These are phyloP conservation scores for Cyrtodaria siliqua DNA, from an alignment of 2,888 invertebrate genomes.

Conservation along the genomic window DNA sequence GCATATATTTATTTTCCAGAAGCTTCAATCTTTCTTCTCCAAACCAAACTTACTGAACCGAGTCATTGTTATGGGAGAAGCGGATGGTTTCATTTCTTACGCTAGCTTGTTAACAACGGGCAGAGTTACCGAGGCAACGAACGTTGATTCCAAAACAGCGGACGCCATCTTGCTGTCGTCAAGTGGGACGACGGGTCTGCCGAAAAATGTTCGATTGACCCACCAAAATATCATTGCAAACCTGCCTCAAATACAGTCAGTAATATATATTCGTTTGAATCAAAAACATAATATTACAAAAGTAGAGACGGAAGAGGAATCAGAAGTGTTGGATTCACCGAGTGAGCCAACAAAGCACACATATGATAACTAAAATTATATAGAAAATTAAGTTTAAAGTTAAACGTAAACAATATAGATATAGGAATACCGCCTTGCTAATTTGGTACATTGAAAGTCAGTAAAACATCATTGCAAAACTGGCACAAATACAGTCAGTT, in stretches of 20 bases:
- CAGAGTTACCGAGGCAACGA: slow-evolving; percentile 18
- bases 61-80: not conserved
- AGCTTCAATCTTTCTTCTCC: slow-evolving; percentile 28
- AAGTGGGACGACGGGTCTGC: slow-evolving; percentile 50
- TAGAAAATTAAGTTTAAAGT: too few species aligned
- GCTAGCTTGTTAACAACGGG: slow-evolving; percentile 25
- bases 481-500: too few species aligned
- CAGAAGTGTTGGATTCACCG: too few species aligned
- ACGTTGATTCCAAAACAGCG: slow-evolving; percentile 22
- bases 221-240: slow-evolving; percentile 44
- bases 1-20: slow-evolving; percentile 17
- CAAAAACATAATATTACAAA: too few species aligned
- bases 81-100: slow-evolving; percentile 26
- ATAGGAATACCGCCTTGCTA: too few species aligned
- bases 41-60: slow-evolving; percentile 23
- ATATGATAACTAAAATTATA: too few species aligned
- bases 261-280: too few species aligned
- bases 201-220: slow-evolving; percentile 44
- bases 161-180: slow-evolving; percentile 42
- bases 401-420: too few species aligned
- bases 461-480: too few species aligned
- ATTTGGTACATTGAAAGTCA: too few species aligned
- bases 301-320: too few species aligned
- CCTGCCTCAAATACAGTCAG: slow-evolving; percentile 34
- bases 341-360: too few species aligned